phyloP scores from a whole-genome alignment of 2,888 invertebrate genomes.

The Dorcus hopei region DNA sequence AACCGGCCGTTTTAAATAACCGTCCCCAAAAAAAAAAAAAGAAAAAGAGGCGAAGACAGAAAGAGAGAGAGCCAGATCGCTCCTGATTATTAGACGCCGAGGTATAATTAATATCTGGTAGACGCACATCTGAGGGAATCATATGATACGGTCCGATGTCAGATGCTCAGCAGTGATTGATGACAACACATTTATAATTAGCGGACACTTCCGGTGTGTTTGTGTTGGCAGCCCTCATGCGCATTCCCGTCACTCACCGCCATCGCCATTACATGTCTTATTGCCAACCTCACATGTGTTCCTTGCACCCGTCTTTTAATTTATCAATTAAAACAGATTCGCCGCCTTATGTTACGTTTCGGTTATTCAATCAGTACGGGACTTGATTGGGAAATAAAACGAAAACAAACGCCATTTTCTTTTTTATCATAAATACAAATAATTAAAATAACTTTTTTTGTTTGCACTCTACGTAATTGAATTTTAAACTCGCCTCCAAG shows the following conservation, averaged over 20 bases:
- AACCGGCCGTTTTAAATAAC: too few relatives aligned
- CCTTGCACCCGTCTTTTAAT: slow-evolving; percentile 23
- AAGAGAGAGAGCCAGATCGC: too few relatives aligned
- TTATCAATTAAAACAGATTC: slow-evolving; percentile 21
- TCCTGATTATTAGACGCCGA: slow-evolving; percentile 4
- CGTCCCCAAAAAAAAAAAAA: too few relatives aligned
- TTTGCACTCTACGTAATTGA: too few relatives aligned
- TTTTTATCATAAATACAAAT: too few relatives aligned
- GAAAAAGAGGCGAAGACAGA: too few relatives aligned
- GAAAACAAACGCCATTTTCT: too few relatives aligned
- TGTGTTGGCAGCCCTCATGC: slow-evolving; percentile 45
- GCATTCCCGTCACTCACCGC: slow-evolving; percentile 42
- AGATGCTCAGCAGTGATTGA: slow-evolving; percentile 43
- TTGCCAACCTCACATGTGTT: slow-evolving; percentile 42
- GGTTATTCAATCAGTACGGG: too few relatives aligned
- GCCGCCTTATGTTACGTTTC: too few relatives aligned
- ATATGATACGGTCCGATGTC: slow-evolving; percentile 25
- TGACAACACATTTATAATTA: slow-evolving; percentile 52
- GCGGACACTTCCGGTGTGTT: slow-evolving; percentile 51
- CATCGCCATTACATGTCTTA: slow-evolving; percentile 36
- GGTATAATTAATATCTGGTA: slow-evolving; percentile 18
- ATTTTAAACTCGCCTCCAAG: too few relatives aligned
- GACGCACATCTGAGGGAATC: slow-evolving; percentile 20
- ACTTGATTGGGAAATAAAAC: too few relatives aligned
- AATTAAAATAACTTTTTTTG: too few relatives aligned